These are phyloP conservation scores for Acrocephalus scirpaceus DNA, from an alignment of 2,797 vertebrate genomes.

Conservation along the genomic window DNA sequence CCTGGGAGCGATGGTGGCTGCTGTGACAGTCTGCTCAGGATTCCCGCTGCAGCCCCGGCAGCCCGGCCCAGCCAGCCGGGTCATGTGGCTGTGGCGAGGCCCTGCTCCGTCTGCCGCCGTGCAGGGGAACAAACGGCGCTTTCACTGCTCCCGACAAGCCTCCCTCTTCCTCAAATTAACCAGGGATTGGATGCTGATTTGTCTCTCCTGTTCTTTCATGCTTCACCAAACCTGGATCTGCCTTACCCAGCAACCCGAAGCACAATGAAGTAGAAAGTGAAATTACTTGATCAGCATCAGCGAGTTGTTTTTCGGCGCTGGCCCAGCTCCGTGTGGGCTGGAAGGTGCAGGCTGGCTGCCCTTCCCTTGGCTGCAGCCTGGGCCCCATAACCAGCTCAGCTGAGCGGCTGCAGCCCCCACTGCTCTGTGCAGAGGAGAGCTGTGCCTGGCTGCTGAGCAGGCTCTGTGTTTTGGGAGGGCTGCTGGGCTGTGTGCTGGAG, in stretches of 20 bases:
- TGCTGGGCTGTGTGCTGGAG: background rate
- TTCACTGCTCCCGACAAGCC: background rate
- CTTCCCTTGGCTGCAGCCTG: background rate
- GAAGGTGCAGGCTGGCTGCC: background rate
- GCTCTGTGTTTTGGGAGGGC: background rate
- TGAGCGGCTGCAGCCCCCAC: background rate
- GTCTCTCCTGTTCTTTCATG: background rate
- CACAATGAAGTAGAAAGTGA: background rate
- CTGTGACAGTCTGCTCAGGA: background rate
- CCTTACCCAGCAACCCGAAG: background rate
- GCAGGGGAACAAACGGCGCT: background rate
- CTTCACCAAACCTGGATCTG: background rate
- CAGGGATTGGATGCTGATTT: background rate
- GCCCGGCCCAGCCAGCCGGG: background rate
- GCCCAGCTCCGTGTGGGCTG: background rate
- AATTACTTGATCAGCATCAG: background rate
- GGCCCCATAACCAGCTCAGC: background rate
- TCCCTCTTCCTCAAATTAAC: background rate
- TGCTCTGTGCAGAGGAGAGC: background rate
- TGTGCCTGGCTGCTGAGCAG: fast-evolving
- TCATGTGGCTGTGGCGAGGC: background rate
- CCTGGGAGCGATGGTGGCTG: background rate
- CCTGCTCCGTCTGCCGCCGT: background rate
- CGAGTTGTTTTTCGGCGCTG: background rate
- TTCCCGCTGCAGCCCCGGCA: background rate